Conservation (phyloP, 1,140 invertebrate genomes). For the Macrocentrus cingulum region DNA sequence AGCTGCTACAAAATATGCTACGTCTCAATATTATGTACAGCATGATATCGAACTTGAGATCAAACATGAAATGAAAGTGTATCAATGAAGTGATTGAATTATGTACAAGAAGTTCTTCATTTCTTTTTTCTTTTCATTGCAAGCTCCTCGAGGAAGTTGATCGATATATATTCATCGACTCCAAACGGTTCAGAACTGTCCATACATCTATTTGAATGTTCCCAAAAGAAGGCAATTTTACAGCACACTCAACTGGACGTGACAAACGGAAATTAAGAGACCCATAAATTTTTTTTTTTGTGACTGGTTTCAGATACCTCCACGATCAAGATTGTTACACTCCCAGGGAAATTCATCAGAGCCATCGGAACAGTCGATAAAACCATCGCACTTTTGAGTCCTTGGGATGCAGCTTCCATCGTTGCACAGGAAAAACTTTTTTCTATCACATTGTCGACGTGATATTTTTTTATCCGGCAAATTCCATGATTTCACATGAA, state of each 20-base stretch:
- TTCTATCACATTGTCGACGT: slow-evolving; percentile 4
- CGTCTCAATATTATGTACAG: too few relatives aligned
- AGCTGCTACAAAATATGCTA: too few relatives aligned
- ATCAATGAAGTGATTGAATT: not conserved
- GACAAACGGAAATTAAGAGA: not conserved
- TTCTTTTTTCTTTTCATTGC: not conserved
- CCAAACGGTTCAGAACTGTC: too few relatives aligned
- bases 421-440: slow-evolving; percentile 47
- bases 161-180: not conserved
- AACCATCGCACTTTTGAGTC: slow-evolving; percentile 47
- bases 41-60: not conserved
- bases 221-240: slow-evolving; percentile 6
- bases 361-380: slow-evolving; percentile 51
- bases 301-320: slow-evolving; percentile 4
- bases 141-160: not conserved
- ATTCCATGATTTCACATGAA: too few relatives aligned
- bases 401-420: slow-evolving; percentile 50
- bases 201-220: not conserved
- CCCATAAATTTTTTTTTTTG: not conserved
- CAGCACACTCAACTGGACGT: not conserved
- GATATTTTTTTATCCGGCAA: too few relatives aligned
- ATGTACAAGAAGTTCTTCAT: too few relatives aligned
- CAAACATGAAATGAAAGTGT: slow-evolving; percentile 1
- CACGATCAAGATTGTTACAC: not conserved
- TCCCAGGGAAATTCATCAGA: slow-evolving; percentile 44